These are phyloP conservation scores for Etheostoma cragini DNA, from an alignment of 2,113 vertebrate genomes.

Conservation along the genomic window DNA sequence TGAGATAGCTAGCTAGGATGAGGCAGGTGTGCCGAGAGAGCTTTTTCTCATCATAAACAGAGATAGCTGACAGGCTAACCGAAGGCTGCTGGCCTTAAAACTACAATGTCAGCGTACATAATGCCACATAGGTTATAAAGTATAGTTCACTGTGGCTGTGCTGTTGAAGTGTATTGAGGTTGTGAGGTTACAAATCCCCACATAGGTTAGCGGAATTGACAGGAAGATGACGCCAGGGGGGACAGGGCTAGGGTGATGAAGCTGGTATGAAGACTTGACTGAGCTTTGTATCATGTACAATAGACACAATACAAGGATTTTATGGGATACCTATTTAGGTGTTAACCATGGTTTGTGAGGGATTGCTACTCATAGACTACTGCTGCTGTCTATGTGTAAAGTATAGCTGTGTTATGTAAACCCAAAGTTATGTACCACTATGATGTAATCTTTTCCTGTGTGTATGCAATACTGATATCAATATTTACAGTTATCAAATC, in stretches of 20 bases:
- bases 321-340: neutral
- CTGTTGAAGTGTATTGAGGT: neutral
- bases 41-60: slow-evolving; percentile 54
- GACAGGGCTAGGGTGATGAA: slow-evolving; percentile 18
- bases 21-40: slow-evolving; percentile 66
- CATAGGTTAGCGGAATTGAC: neutral
- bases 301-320: too few species aligned
- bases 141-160: neutral
- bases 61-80: slow-evolving; percentile 70
- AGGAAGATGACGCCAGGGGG: slow-evolving; percentile 1
- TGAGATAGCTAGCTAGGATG: neutral
- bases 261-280: neutral
- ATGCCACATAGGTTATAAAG: neutral
- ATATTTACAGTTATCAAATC: neutral
- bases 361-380: neutral
- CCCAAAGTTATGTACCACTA: neutral
- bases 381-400: neutral
- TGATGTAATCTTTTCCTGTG: neutral
- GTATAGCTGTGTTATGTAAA: neutral
- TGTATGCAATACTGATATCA: neutral
- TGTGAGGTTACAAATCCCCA: neutral
- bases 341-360: neutral
- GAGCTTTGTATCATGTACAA: neutral
- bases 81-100: slow-evolving; percentile 50
- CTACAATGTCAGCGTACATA: slow-evolving; percentile 36